Conservation (phyloP, 2,888 invertebrate species). For the Cryptocephalus moraei region DNA sequence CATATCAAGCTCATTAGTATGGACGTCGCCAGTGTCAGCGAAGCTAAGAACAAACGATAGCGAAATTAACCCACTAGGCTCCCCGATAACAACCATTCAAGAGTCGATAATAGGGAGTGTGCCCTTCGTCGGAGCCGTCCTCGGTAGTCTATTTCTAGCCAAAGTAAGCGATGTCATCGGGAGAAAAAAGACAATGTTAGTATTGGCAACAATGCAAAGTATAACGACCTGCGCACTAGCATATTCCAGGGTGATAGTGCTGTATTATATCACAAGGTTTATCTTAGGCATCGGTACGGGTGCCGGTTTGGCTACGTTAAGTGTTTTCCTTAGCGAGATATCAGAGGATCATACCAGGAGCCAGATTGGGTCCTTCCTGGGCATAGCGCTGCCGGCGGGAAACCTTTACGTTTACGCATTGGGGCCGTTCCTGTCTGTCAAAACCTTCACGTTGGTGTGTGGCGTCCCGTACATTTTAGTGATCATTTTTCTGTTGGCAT, state of each 20-base stretch:
- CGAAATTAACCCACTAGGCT: not conserved
- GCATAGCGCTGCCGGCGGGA: constrained; percentile 56
- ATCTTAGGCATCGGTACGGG: constrained; percentile 55
- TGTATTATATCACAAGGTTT: constrained; percentile 42
- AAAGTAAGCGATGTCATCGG: constrained; percentile 4
- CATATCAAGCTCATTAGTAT: not conserved
- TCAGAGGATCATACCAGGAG: constrained; percentile 69
- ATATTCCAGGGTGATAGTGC: too few relatives aligned
- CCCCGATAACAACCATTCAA: constrained; percentile 1
- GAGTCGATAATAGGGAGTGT: constrained; percentile 3
- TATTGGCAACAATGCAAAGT: not conserved
- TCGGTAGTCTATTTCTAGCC: not conserved
- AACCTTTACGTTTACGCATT: constrained; percentile 54
- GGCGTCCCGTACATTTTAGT: constrained; percentile 17
- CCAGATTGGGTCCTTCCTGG: constrained; percentile 56
- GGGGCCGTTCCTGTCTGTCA: constrained; percentile 44
- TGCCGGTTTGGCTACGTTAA: constrained; percentile 59
- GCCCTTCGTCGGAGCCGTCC: not conserved
- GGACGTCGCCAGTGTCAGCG: not conserved
- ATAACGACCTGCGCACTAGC: not conserved
- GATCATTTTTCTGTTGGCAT: constrained; percentile 14
- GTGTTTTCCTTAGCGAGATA: constrained; percentile 80
- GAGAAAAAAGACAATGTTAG: constrained; percentile 3
- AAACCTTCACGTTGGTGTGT: constrained; percentile 16
- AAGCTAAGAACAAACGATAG: not conserved